Base-by-base conservation (phyloP, 1,140 invertebrate genomes). In the Thaumetopoea pityocampa region DNA sequence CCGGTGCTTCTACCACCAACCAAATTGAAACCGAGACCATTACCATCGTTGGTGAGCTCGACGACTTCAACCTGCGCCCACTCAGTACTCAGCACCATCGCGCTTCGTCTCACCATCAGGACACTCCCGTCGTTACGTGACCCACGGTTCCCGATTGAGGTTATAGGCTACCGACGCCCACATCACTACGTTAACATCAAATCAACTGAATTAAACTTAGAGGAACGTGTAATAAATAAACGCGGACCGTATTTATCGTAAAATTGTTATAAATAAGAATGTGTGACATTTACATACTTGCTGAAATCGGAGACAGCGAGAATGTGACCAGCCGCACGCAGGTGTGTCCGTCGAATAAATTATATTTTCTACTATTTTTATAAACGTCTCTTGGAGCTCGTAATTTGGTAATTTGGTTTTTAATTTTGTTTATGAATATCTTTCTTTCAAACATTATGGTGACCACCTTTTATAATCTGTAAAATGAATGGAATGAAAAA, bases 1-100 rank as follows among this genome's bases (percentile, higher is more conserved):
- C 96, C 97, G 10, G 96, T 98, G 72, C 94, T 97, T 28, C 94
- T 87, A 4, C 96, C 96, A 29, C 96, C 97, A 50, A 98, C 96
- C 51, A 98, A 95, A 32, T 97, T 97, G 85, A 98, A 98, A 34
- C 90, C 90, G 20, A 90, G 73, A n/a, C 90, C 90, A 55, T 89
- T 90, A 33, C 90, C 90, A 92, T 96, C 94, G 79, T 96, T 96
- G 35, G 92, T 87, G 41, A 96, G 87, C 80, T 96, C 94, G 68
- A 96, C 93, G 53, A 94, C 92, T 89, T 96, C 94, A 65, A 96
- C 92, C 88, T 96, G 94, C 50, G 93, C 94, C 94, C 94, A 96
- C 88, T 96, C 94, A 73, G 93, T 96, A 83, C 91, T 94, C 80
- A 96, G 85, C 59, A 91, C 90, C 90, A 91, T 91, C 62, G 64